A percentile compares a stretch with the other conserved stretches of the same genome.
phyloP scores from a whole-genome alignment of 2,888 invertebrate genomes.

The Lysandra bellargus region DNA sequence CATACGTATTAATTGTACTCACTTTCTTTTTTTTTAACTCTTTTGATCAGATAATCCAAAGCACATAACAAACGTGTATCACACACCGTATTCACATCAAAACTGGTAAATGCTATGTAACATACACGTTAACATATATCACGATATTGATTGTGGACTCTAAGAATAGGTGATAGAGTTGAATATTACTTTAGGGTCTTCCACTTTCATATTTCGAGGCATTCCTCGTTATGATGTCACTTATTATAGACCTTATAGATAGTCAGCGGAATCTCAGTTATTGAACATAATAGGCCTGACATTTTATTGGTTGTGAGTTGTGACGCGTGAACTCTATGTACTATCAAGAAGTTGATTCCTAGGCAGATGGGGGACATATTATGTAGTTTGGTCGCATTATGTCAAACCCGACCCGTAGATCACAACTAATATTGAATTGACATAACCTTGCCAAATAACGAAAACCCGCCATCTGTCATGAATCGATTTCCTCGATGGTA shows the following conservation, averaged over 20 bases:
- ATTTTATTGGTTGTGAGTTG: conserved; percentile 5
- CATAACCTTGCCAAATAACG: no score
- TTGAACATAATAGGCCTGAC: not conserved
- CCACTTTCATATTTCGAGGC: conserved; percentile 26
- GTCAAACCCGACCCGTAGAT: no score
- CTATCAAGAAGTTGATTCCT: no score
- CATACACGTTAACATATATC: not conserved
- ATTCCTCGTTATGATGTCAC: conserved; percentile 24
- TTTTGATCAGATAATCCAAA: not conserved
- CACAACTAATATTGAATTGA: no score
- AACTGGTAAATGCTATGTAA: conserved; percentile 40
- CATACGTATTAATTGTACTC: not conserved
- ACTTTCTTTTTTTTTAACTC: not conserved
- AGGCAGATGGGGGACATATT: no score
- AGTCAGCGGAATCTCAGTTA: not conserved
- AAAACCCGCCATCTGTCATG: no score
- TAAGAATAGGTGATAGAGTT: not conserved
- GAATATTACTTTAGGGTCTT: not conserved
- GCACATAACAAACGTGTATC: conserved; percentile 38
- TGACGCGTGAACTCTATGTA: not conserved
- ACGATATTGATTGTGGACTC: not conserved
- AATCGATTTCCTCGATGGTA: no score
- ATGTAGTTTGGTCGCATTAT: no score
- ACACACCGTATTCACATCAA: conserved; percentile 38
- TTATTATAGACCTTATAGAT: conserved; percentile 21